Conservation (phyloP, 2,888 invertebrate species). For the Rotaria socialis region DNA sequence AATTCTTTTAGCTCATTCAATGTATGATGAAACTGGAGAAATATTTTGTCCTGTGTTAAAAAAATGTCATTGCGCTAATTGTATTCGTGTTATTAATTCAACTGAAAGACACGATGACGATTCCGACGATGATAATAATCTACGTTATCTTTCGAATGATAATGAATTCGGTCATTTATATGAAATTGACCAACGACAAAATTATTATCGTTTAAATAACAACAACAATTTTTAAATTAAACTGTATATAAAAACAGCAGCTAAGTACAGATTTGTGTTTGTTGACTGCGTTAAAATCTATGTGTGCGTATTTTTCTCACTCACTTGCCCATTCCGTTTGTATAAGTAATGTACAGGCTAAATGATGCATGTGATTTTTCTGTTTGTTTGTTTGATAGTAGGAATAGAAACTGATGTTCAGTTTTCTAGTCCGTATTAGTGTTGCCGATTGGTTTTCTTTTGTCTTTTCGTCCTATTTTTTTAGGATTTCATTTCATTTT, state of each 20-base stretch:
- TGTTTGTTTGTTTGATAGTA: background rate
- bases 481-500: constrained; percentile 26
- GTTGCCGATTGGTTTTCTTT: background rate
- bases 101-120: background rate
- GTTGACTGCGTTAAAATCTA: background rate
- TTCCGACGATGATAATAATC: background rate
- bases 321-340: constrained; percentile 21
- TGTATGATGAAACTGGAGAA: background rate
- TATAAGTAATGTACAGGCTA: background rate
- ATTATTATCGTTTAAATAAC: constrained; percentile 5
- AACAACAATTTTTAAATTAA: constrained; percentile 19
- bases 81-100: background rate
- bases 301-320: background rate
- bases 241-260: background rate
- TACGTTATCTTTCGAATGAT: background rate
- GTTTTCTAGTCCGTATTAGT: background rate
- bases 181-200: background rate
- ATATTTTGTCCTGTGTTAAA: constrained; percentile 2
- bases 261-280: background rate
- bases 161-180: background rate
- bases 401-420: constrained; percentile 26
- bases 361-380: constrained; percentile 10
- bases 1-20: background rate
- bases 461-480: background rate
- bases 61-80: background rate